Percentiles rank a stretch among this genome's conserved stretches.
These are phyloP conservation scores for Poecilia gillii DNA, from an alignment of 2,797 vertebrate genomes.

Conservation along the genomic window DNA sequence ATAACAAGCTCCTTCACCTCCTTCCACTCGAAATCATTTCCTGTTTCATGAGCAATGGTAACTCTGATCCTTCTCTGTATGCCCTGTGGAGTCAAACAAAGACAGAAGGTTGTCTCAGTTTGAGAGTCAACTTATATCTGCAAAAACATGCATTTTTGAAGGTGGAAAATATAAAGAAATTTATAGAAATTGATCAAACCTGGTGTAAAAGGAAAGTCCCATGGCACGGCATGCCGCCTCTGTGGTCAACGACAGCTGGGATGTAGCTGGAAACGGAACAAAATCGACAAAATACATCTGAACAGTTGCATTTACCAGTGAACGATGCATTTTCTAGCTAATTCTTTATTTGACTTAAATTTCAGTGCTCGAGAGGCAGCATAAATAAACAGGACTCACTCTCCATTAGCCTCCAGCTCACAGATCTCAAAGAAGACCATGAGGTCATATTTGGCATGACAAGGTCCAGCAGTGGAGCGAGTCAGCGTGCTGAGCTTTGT, in stretches of 20 bases:
- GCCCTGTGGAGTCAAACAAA: constrained; percentile 79
- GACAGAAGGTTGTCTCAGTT: neutral
- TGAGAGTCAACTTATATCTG: neutral
- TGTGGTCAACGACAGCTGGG: constrained; percentile 95
- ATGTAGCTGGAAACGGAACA: constrained; percentile 86
- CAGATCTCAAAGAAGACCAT: constrained; percentile 99
- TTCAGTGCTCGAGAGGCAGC: neutral
- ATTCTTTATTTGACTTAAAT: neutral
- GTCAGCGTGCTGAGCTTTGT: constrained; percentile 95
- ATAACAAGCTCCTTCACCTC: constrained; percentile 98
- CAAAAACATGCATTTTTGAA: neutral
- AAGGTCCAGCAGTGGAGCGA: constrained; percentile 88
- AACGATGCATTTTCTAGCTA: neutral
- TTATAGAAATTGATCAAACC: constrained; percentile 70
- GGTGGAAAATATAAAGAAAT: neutral
- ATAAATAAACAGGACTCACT: constrained; percentile 84
- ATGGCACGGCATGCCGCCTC: constrained; percentile 94
- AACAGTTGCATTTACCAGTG: neutral
- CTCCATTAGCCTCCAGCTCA: constrained; percentile 97
- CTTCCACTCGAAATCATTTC: constrained; percentile 94
- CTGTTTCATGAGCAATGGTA: constrained; percentile 93
- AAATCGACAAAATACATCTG: neutral
- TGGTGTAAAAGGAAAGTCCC: constrained; percentile 96
- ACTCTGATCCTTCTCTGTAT: constrained; percentile 97
- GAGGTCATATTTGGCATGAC: constrained; percentile 97